Evolutionary conservation across 2,888 invertebrate species (phyloP).

Genomic region (Gasteruption jaculator): DNA sequence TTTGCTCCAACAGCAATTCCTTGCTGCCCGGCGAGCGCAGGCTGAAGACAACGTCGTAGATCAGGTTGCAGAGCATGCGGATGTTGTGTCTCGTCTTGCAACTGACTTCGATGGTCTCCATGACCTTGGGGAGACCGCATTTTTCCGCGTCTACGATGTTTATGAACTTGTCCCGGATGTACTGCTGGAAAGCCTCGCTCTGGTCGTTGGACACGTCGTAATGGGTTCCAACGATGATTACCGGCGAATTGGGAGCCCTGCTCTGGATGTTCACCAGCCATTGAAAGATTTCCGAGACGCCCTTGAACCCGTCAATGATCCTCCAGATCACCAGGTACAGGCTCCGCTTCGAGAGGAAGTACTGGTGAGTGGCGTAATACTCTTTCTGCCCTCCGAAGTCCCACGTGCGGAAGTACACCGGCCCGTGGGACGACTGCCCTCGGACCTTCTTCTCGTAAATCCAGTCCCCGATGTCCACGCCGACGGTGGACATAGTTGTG

Average conservation of each 20-base stretch:
- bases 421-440: conserved; percentile 70
- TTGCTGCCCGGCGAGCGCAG: conserved; percentile 87
- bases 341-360: conserved; percentile 92
- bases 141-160: conserved; percentile 95
- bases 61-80: conserved; percentile 80
- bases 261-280: conserved; percentile 96
- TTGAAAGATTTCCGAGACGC: conserved; percentile 84
- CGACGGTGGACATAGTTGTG: conserved; percentile 89
- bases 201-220: conserved; percentile 78
- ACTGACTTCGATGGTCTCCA: conserved; percentile 89
- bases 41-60: conserved; percentile 91
- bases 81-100: conserved; percentile 88
- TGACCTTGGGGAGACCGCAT: conserved; percentile 86
- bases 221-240: conserved; percentile 94
- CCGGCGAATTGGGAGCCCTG: conserved; percentile 93
- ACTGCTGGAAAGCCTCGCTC: conserved; percentile 80
- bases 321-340: conserved; percentile 95
- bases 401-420: conserved; percentile 93
- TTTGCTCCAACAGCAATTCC: conserved; percentile 85
- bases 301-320: conserved; percentile 83
- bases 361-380: conserved; percentile 98
- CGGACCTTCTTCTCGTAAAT: conserved; percentile 80
- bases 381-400: conserved; percentile 98
- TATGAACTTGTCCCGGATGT: conserved; percentile 83
- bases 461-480: conserved; percentile 97